Percentiles rank a stretch among this genome's conserved stretches.
Conservation (phyloP, 2,797 vertebrate genomes). For the Cyclopterus lumpus region DNA sequence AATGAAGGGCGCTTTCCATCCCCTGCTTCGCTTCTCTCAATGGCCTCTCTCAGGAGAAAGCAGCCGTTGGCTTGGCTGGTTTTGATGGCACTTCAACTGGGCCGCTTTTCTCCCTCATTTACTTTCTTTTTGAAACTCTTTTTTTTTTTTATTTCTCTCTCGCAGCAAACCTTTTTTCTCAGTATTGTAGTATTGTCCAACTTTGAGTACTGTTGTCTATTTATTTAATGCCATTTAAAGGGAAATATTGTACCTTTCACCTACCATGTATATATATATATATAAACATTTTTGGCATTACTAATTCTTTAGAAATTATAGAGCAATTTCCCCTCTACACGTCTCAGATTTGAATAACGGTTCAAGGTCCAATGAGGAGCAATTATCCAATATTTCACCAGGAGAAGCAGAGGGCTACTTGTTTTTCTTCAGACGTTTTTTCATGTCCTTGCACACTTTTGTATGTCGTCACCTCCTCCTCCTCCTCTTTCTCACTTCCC, state of each 20-base stretch:
- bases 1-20: constrained; percentile 26
- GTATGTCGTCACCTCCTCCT: background rate
- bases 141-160: background rate
- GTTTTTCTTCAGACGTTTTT: background rate
- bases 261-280: no score
- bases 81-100: constrained; percentile 45
- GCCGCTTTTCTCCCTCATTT: constrained; percentile 19
- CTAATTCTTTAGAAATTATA: background rate
- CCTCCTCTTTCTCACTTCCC: constrained; percentile 3
- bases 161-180: background rate
- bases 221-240: background rate
- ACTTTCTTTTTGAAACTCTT: background rate
- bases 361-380: background rate
- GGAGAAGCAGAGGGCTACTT: background rate
- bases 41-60: constrained; percentile 50
- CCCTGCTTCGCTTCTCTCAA: constrained; percentile 59
- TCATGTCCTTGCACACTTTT: background rate
- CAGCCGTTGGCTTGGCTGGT: constrained; percentile 51
- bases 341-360: background rate
- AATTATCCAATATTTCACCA: background rate
- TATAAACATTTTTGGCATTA: background rate
- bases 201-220: background rate
- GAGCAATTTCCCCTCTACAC: background rate
- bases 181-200: background rate
- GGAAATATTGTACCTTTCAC: background rate